Evolutionary conservation across 37 sponge, comb jelly and placozoan genomes (phyloP).

Genomic region (Mnemiopsis leidyi): DNA sequence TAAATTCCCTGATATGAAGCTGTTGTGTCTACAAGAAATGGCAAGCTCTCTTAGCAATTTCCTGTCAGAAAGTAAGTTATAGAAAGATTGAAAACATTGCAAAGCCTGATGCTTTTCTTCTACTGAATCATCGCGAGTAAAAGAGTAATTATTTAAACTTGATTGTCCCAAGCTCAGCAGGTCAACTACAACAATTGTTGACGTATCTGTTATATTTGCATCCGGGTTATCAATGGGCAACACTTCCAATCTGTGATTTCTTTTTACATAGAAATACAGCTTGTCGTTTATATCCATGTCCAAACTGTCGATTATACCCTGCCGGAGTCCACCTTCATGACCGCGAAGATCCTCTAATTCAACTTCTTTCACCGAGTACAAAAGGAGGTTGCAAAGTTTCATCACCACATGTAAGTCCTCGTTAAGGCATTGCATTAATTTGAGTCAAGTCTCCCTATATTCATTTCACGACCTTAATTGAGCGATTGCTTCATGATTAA

Average conservation of each 20-base stretch:
- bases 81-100: background rate
- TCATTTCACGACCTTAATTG: no score
- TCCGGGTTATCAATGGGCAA: background rate
- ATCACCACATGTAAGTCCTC: no score
- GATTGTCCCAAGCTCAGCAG: background rate
- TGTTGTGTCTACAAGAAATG: background rate
- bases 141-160: background rate
- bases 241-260: background rate
- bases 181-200: background rate
- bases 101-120: background rate
- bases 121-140: background rate
- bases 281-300: background rate
- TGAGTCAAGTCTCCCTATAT: no score
- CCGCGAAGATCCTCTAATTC: background rate
- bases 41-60: background rate
- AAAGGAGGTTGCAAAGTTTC: background rate
- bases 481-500: no score
- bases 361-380: background rate
- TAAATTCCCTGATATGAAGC: background rate
- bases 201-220: background rate
- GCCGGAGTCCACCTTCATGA: no score
- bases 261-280: background rate
- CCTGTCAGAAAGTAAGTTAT: background rate
- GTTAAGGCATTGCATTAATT: no score
- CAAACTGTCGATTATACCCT: no score